These are phyloP conservation scores for Rattus rattus DNA, from an alignment of 2,113 vertebrate species.

Conservation along the genomic window DNA sequence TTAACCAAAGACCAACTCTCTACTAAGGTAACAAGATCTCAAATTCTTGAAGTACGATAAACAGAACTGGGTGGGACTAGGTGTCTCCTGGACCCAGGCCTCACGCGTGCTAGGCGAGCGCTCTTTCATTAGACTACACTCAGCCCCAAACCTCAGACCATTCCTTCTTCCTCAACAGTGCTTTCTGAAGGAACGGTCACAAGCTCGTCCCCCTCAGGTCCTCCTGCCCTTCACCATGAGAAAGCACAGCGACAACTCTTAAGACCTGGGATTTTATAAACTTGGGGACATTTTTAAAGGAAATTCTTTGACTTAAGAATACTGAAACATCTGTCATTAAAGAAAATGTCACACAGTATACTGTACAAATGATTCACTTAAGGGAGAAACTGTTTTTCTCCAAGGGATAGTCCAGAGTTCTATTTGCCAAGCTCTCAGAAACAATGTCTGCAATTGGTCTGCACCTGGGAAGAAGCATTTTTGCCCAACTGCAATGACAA, in stretches of 20 bases:
- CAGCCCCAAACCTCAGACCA: neutral
- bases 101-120: neutral
- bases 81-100: neutral
- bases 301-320: neutral
- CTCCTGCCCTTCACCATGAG: neutral
- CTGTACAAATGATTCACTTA: neutral
- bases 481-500: neutral
- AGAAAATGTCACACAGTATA: neutral
- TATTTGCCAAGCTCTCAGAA: neutral
- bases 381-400: neutral
- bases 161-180: neutral
- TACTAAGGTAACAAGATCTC: neutral
- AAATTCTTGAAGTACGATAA: slow-evolving; percentile 37
- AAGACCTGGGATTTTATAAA: neutral
- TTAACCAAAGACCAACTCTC: neutral
- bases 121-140: neutral
- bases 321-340: neutral
- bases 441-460: neutral
- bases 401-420: neutral
- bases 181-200: slow-evolving; percentile 27
- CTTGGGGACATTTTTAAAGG: slow-evolving; percentile 21
- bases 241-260: neutral
- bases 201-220: neutral
- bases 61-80: neutral
- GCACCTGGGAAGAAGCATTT: neutral